phyloP scores from a whole-genome alignment of 2,797 vertebrate genomes.

The Monodelphis domestica region DNA sequence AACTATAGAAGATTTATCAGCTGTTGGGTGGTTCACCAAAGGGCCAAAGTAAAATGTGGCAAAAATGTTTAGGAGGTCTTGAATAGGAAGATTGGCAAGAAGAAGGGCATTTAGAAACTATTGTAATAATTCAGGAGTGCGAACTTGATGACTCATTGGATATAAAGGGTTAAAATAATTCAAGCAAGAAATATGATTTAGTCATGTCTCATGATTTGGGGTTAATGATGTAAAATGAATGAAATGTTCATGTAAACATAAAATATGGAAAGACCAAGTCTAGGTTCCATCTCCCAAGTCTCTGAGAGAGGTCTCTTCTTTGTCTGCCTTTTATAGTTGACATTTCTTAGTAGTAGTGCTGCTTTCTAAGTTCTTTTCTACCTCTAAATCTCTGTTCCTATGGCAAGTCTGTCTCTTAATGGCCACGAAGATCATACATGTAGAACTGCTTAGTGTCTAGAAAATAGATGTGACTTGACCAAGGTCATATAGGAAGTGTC shows the following conservation, averaged over 20 bases:
- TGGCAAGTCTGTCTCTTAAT: background rate
- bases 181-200: background rate
- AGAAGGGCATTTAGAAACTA: background rate
- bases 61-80: background rate
- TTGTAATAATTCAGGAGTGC: background rate
- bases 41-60: background rate
- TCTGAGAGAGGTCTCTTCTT: background rate
- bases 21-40: background rate
- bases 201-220: background rate
- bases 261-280: background rate
- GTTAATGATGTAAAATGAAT: background rate
- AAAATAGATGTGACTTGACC: background rate
- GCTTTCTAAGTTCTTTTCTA: background rate
- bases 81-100: background rate
- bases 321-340: background rate
- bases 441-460: background rate
- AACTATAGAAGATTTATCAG: background rate
- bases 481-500: background rate
- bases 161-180: background rate
- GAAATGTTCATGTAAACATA: background rate
- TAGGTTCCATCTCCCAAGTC: background rate
- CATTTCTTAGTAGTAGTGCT: background rate
- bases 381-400: background rate
- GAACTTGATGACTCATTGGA: background rate
- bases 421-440: background rate